A percentile compares a stretch with the other conserved stretches of the same genome.
Evolutionary conservation across 1,140 invertebrate genomes (phyloP).

Genomic region (Zeugodacus cucurbitae): DNA sequence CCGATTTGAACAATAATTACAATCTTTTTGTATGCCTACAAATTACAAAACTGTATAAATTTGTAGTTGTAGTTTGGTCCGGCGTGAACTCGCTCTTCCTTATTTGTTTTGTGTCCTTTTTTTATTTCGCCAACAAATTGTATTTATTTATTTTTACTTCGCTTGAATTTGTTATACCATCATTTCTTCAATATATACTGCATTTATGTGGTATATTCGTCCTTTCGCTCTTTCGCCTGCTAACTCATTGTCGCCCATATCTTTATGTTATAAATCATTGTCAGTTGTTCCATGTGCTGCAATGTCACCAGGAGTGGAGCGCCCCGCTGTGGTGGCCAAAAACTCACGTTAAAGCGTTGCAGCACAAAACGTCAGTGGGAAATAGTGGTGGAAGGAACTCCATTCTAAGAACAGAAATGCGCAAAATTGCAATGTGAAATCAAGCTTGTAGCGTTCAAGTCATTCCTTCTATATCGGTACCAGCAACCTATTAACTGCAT

Average conservation of each 20-base stretch:
- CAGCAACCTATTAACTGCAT: neutral
- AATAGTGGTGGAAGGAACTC: neutral
- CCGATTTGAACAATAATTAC: too few species aligned
- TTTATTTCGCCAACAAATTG: too few species aligned
- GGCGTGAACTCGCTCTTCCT: too few species aligned
- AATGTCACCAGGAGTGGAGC: conserved; percentile 1
- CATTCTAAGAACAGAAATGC: neutral
- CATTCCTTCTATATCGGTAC: neutral
- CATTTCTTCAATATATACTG: neutral
- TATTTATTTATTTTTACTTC: neutral
- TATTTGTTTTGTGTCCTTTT: too few species aligned
- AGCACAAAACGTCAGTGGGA: neutral
- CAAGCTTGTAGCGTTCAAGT: neutral
- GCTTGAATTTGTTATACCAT: neutral
- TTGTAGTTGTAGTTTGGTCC: too few species aligned
- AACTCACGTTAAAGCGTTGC: neutral
- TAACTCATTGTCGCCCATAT: conserved; percentile 3
- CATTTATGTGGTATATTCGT: neutral
- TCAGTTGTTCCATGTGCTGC: neutral
- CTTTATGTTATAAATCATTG: conserved; percentile 29
- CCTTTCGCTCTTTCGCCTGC: neutral
- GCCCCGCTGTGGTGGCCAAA: neutral
- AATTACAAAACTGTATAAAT: too few species aligned
- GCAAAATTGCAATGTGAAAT: neutral
- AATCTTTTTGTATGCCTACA: too few species aligned